Base-by-base conservation (phyloP, 2,888 invertebrate species). In the Cryptophagus acutangulus region DNA sequence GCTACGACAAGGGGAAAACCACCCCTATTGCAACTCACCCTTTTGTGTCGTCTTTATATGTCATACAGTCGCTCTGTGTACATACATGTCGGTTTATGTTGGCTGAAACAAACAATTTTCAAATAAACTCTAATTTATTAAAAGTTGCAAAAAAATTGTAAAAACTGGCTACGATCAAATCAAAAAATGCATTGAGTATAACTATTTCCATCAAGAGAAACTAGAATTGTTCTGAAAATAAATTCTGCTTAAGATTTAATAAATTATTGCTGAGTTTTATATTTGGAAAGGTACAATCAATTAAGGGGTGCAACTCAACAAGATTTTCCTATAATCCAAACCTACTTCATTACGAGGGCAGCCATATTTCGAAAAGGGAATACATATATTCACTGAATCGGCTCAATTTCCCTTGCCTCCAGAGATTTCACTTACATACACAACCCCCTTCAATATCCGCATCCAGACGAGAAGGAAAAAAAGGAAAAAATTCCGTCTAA, bases 1-100 rank as follows among this genome's bases (percentile, higher is more conserved):
- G 55, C 48, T 48, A 59, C 59, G 43, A 35, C 40, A 38, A 45
- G 51, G 51, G 45, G 44, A 40, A 41, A 43, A 15, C 31, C 31
- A 31, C 9, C 31, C 31, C 31, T 31, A 14, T 31, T 29, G 14
- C 16, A n/a, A 31, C 15, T 31, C 31, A 31, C 31, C 31, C 31
- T 31, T n/a, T 12, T 26, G 26, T 20, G 28, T 28, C 10, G 5
- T 16, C 31, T 16, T 15, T 15, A 31, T 16, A 31, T 31, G 31
- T 31, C 31, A 31, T 16, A 31, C n/a, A 26, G 12, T 13, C n/a
- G n/a, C 26, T 26, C 26, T n/a, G n/a, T n/a, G n/a, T n/a, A n/a
- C 26, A 26, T 26, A n/a, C 26, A 26, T n/a, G 12, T 26, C 12
- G 4, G 5, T 4, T 3, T n/a, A 3, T 26, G 5, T 26, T 20